Base-by-base conservation (phyloP, 1,140 invertebrate species). In the Bilobella aurantiaca region DNA sequence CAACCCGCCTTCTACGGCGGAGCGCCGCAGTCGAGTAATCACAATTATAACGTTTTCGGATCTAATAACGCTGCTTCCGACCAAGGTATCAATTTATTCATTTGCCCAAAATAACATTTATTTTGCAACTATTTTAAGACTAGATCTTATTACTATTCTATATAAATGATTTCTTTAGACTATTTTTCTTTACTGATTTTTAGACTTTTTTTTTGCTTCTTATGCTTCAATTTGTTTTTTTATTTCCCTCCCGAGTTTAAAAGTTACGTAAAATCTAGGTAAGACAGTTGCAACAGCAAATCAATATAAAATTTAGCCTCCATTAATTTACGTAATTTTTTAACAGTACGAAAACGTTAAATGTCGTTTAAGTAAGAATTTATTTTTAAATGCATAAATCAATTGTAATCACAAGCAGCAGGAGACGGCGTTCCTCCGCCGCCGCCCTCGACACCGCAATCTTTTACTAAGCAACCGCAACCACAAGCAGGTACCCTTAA, bases 381-480 rank as follows among this genome's bases (percentile, higher is more conserved):
- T n/a, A n/a, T n/a, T n/a, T n/a, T n/a, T n/a, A n/a, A n/a, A n/a
- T n/a, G n/a, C n/a, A n/a, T n/a, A n/a, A n/a, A n/a, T n/a, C n/a
- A n/a, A n/a, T n/a, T n/a, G n/a, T n/a, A n/a, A n/a, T n/a, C n/a
- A n/a, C 68, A 72, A 69, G 70, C 70, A 67, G 70, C 71, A 46
- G 53, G 62, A 64, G 68, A 73, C 29, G 68, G 64, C 56, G 63
- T 12, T 53, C 66, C 69, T 18, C 68, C 68, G 28, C 68, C 68
- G 18, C 73, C 70, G 28, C 73, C 70, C n/a, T 67, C 70, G 42
- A 72, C 73, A 34, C 70, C 73, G 25, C 73, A 73, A 66, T 70
- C 70, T 62, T 70, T 69, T 65, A 67, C 73, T 28, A 73, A 73
- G 57, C 70, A 72, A 64, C 68, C 70, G 16, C 70, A 71, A 49